phyloP scores from a whole-genome alignment of 2,888 invertebrate genomes.

The Nemotelus pantherinus region DNA sequence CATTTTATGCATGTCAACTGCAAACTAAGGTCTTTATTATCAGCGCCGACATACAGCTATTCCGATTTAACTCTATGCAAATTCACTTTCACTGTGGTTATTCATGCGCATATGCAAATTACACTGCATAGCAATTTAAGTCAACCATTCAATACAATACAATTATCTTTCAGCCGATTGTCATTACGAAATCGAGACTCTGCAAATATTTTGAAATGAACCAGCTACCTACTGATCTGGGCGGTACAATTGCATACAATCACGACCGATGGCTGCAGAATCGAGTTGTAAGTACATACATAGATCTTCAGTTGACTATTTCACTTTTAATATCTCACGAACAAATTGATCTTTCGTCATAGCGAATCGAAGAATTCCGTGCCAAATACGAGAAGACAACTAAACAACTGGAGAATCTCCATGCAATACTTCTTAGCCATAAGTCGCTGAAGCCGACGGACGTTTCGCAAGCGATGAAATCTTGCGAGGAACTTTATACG shows the following conservation, averaged over 20 bases:
- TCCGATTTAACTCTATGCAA: too few species aligned
- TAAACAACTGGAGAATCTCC: conserved; percentile 71
- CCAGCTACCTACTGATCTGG: conserved; percentile 78
- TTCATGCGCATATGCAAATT: too few species aligned
- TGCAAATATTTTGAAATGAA: conserved; percentile 74
- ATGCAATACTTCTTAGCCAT: conserved; percentile 68
- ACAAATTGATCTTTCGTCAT: conserved; percentile 36
- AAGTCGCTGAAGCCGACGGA: conserved; percentile 68
- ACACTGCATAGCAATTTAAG: too few species aligned
- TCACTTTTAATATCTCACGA: too few species aligned
- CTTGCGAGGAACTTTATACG: conserved; percentile 68
- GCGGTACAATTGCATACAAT: conserved; percentile 76
- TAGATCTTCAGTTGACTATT: not conserved
- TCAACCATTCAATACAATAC: too few species aligned
- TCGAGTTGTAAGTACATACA: conserved; percentile 72
- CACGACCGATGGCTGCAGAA: conserved; percentile 80
- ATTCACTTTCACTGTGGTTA: too few species aligned
- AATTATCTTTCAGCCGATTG: conserved; percentile 69
- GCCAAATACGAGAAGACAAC: conserved; percentile 70
- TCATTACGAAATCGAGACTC: conserved; percentile 75
- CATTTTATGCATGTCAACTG: too few species aligned
- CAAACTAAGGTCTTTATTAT: too few species aligned
- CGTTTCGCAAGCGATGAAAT: conserved; percentile 69
- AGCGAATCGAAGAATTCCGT: conserved; percentile 77
- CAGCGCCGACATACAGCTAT: too few species aligned